phyloP scores from a whole-genome alignment of 2,113 vertebrate genomes.

The Sakesphorus luctuosus region DNA sequence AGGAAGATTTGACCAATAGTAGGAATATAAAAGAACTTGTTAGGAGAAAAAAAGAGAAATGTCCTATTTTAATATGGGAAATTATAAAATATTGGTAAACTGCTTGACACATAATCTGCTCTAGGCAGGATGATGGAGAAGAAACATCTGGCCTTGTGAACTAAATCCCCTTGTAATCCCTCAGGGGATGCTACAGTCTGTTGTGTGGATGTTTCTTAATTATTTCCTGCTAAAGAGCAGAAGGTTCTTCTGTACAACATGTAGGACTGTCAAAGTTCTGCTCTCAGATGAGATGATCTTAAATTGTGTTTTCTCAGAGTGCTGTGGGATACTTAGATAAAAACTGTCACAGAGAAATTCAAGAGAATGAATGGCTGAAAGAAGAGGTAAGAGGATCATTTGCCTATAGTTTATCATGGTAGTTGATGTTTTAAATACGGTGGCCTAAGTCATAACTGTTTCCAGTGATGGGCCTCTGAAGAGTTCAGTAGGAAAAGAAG shows the following conservation, averaged over 20 bases:
- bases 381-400: constrained; percentile 72
- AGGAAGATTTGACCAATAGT: background rate
- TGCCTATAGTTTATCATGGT: background rate
- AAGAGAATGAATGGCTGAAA: constrained; percentile 82
- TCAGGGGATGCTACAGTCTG: background rate
- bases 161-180: constrained; percentile 24
- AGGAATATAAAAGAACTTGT: background rate
- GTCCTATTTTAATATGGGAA: background rate
- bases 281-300: background rate
- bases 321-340: constrained; percentile 74
- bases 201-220: constrained; percentile 12
- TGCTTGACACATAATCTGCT: background rate
- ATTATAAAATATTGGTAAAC: constrained; percentile 8
- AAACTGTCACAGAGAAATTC: constrained; percentile 68
- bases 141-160: constrained; percentile 17
- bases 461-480: background rate
- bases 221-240: constrained; percentile 14
- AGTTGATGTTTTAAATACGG: background rate
- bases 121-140: background rate
- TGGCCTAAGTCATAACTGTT: background rate
- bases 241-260: background rate
- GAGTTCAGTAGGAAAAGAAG: background rate
- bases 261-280: background rate
- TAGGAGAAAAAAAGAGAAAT: background rate
- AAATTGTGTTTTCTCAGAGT: constrained; percentile 72